Base-by-base conservation (phyloP, 2,113 vertebrate genomes). In the Ammospiza nelsoni region DNA sequence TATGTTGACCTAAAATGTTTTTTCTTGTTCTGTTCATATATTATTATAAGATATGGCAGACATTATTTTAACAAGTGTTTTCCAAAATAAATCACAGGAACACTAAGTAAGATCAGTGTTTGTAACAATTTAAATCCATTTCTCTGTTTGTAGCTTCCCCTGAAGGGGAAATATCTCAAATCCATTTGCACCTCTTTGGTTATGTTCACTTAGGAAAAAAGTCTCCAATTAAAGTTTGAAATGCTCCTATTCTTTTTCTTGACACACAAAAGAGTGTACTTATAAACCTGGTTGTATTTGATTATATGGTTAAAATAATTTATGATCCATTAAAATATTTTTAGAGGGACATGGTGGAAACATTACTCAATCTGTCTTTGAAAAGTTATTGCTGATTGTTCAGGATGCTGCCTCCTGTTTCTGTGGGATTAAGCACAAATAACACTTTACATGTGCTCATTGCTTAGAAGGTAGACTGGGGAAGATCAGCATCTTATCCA, bases 401-500 rank as follows among this genome's bases (percentile, higher is more conserved):
- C 6, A 11, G 71, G 37, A 57, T 72, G 69, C 16, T 41, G 6
- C 59, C 25, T 94, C 62, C 79, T 69, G 43, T 43, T 94, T 90
- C 90, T 84, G 39, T 82, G 79, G 61, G 58, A 69, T 91, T 95
- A 87, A 90, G 49, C 62, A 68, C 31, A 74, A 79, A 39, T 15
- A 35, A 4, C 27, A 35, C 15, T 24, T 28, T 25, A 35, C 18
- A 20, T 27, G 55, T 51, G 29, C 49, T 94, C 75, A 67, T 58
- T 79, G 39, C 62, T 94, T 91, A 87, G 86, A 87, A 89, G 54
- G 22, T 20, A 9, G 48, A 59, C 61, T 76, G 62, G 88, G 54
- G 95, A 97, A 96, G 83, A 93, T 95, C 96, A 96, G 18, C 61
- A 63, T 83, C 92, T 97, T 95, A 96, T 96, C 94, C 92, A 97